Evolutionary conservation across 2,113 vertebrate genomes (phyloP).

Genomic region (Passerina amoena): DNA sequence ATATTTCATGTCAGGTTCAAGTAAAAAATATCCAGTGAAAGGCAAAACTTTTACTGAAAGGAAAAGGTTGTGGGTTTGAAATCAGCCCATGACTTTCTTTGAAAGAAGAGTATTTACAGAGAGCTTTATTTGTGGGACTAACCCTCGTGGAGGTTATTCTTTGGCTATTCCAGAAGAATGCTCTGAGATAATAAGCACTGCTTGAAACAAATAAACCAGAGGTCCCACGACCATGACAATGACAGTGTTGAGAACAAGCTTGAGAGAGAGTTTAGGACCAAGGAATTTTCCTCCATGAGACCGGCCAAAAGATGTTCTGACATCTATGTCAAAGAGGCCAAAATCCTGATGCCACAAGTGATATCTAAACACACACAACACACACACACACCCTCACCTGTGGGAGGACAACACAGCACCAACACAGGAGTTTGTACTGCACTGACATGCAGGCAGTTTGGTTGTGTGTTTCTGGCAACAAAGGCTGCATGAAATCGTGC

Average conservation of each 20-base stretch:
- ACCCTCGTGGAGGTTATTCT: not conserved
- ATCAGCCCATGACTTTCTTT: not conserved
- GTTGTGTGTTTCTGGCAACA: not conserved
- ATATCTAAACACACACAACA: not conserved
- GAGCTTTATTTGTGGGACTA: not conserved
- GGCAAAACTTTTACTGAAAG: not conserved
- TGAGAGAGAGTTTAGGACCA: not conserved
- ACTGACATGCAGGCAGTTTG: not conserved
- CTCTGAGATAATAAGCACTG: not conserved
- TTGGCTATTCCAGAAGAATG: not conserved
- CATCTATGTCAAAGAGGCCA: not conserved
- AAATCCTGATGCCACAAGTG: not conserved
- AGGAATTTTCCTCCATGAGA: not conserved
- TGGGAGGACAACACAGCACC: not conserved
- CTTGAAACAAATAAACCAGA: slow-evolving; percentile 6
- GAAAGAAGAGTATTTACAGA: not conserved
- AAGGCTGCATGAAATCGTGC: not conserved
- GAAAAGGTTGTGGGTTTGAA: not conserved
- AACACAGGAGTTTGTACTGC: too few species aligned
- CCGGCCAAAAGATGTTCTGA: not conserved
- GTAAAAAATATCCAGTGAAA: not conserved
- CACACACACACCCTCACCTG: not conserved
- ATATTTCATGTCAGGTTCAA: not conserved
- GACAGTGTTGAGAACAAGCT: not conserved
- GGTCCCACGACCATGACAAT: not conserved